Evolutionary conservation across 2,888 invertebrate genomes (phyloP).

Genomic region (Drosophila quinaria): DNA sequence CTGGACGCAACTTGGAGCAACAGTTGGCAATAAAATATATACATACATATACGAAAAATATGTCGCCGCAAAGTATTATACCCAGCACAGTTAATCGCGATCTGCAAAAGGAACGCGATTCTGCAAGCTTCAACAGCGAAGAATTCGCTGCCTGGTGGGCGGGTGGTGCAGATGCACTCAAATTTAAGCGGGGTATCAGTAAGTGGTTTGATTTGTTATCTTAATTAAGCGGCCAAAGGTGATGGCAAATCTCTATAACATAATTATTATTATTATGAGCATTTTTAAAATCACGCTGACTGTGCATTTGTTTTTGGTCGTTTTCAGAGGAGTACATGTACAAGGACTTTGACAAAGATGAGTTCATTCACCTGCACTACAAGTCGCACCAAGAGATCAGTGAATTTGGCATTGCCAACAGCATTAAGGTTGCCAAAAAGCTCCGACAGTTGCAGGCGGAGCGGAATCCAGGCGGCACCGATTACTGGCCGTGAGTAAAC

Average conservation of each 20-base stretch:
- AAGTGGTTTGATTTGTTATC: constrained; percentile 43
- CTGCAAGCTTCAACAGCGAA: constrained; percentile 89
- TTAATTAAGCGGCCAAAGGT: constrained; percentile 20
- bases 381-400: constrained; percentile 77
- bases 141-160: constrained; percentile 92
- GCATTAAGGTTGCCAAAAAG: constrained; percentile 88
- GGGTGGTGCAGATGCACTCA: constrained; percentile 88
- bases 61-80: constrained; percentile 58
- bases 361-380: constrained; percentile 47
- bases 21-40: neutral
- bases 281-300: constrained; percentile 52
- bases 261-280: neutral
- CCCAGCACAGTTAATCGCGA: constrained; percentile 88
- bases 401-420: constrained; percentile 53
- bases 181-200: constrained; percentile 60
- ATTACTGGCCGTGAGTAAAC: constrained; percentile 81
- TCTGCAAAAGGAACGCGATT: constrained; percentile 90
- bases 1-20: constrained; percentile 6
- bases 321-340: constrained; percentile 55
- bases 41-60: too few species aligned
- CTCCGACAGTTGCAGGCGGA: constrained; percentile 90
- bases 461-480: constrained; percentile 86
- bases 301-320: constrained; percentile 19
- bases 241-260: constrained; percentile 8
- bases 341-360: constrained; percentile 50